phyloP scores from a whole-genome alignment of 2,113 vertebrate genomes.

The Sinosuthora webbiana region DNA sequence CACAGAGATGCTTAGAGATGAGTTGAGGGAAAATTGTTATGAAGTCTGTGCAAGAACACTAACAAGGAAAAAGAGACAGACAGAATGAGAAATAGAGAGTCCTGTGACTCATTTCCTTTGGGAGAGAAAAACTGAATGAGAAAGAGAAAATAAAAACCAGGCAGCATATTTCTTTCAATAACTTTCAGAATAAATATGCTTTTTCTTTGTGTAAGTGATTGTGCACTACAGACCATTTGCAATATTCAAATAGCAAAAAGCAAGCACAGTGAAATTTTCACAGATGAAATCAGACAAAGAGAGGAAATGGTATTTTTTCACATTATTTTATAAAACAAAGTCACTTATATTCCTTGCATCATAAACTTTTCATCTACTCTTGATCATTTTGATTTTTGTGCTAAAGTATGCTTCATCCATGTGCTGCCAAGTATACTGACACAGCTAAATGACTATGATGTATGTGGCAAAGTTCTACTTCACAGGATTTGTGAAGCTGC shows the following conservation, averaged over 20 bases:
- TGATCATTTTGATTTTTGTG: neutral
- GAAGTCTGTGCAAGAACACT: neutral
- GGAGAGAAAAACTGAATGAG: neutral
- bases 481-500: neutral
- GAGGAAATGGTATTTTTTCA: neutral
- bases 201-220: neutral
- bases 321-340: neutral
- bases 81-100: slow-evolving; percentile 1
- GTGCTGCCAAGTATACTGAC: neutral
- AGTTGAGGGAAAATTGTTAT: neutral
- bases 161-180: neutral
- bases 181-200: neutral
- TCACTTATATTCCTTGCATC: neutral
- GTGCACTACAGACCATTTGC: neutral
- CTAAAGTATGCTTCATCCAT: neutral
- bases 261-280: neutral
- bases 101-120: slow-evolving; percentile 46
- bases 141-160: neutral
- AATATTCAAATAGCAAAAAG: neutral
- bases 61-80: neutral
- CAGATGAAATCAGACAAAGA: neutral
- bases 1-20: neutral
- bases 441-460: neutral
- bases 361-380: neutral
- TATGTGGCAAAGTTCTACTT: neutral